A percentile compares a stretch with the other conserved stretches of the same genome.
phyloP scores from a whole-genome alignment of 2,888 invertebrate genomes.

The Amaurobius ferox region DNA sequence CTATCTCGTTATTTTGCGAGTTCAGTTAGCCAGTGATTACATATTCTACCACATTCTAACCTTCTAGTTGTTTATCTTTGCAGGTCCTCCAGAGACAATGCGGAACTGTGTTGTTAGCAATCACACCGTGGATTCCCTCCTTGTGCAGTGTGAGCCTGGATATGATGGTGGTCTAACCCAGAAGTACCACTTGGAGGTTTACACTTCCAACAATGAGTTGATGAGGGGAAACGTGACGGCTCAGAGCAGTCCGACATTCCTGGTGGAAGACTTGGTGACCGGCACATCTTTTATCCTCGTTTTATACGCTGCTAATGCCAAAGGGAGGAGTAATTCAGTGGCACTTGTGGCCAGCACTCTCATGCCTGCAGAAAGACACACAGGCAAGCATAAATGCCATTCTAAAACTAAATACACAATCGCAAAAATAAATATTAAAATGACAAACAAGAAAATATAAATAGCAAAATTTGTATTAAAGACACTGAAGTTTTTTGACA shows the following conservation, averaged over 20 bases:
- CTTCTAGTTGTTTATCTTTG: conserved; percentile 73
- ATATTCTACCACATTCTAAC: not conserved
- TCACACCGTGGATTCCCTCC: conserved; percentile 89
- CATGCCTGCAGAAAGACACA: conserved; percentile 71
- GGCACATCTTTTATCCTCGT: conserved; percentile 87
- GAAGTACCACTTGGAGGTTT: conserved; percentile 88
- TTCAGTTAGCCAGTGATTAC: no score
- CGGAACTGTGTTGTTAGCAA: conserved; percentile 93
- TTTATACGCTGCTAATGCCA: conserved; percentile 88
- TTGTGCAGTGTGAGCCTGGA: conserved; percentile 89
- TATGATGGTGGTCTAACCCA: conserved; percentile 94
- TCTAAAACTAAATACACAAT: no score
- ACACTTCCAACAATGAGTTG: conserved; percentile 81
- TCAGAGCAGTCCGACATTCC: conserved; percentile 82
- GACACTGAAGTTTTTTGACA: no score
- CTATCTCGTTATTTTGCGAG: no score
- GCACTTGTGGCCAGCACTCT: conserved; percentile 86
- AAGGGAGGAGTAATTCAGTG: conserved; percentile 89
- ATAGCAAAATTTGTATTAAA: no score
- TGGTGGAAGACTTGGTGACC: conserved; percentile 84
- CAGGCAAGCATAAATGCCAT: conserved; percentile 45
- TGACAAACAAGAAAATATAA: no score
- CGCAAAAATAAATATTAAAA: no score
- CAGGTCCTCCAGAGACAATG: conserved; percentile 94
- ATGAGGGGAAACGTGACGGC: conserved; percentile 88